Conservation (phyloP, 2,113 vertebrate species). For the Hiodon alosoides region DNA sequence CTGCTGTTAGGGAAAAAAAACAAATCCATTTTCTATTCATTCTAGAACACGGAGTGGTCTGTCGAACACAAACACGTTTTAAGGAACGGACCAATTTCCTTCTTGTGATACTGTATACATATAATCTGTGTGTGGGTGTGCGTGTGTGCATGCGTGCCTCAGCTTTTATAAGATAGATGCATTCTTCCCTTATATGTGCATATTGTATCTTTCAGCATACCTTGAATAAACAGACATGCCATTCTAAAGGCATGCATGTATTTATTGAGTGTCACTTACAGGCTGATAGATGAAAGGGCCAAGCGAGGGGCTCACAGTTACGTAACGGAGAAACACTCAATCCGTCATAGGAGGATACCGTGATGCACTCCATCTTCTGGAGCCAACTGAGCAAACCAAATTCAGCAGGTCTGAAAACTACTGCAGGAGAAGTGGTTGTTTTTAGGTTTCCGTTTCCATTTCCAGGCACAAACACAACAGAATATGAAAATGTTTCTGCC, state of each 20-base stretch:
- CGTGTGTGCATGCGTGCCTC: too few species aligned
- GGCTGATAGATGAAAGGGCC: not conserved
- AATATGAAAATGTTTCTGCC: too few species aligned
- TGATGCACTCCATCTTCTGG: not conserved
- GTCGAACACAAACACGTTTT: not conserved
- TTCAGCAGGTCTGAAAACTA: not conserved
- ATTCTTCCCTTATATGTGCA: too few species aligned
- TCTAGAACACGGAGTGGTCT: not conserved
- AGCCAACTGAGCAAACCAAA: not conserved
- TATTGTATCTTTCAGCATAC: too few species aligned
- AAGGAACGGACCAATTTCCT: not conserved
- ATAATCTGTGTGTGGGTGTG: too few species aligned
- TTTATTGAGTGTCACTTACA: not conserved
- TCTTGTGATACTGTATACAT: too few species aligned
- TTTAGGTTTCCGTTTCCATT: not conserved
- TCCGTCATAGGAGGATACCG: not conserved
- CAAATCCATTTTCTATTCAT: not conserved
- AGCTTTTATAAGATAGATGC: too few species aligned
- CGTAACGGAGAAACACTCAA: not conserved
- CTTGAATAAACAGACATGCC: not conserved
- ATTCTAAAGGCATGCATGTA: conserved; percentile 22
- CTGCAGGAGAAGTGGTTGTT: not conserved
- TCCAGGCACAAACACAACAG: too few species aligned
- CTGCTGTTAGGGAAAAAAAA: too few species aligned
- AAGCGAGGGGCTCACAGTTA: not conserved